Base-by-base conservation (phyloP, 2,113 vertebrate species). In the Charadrius vociferus region DNA sequence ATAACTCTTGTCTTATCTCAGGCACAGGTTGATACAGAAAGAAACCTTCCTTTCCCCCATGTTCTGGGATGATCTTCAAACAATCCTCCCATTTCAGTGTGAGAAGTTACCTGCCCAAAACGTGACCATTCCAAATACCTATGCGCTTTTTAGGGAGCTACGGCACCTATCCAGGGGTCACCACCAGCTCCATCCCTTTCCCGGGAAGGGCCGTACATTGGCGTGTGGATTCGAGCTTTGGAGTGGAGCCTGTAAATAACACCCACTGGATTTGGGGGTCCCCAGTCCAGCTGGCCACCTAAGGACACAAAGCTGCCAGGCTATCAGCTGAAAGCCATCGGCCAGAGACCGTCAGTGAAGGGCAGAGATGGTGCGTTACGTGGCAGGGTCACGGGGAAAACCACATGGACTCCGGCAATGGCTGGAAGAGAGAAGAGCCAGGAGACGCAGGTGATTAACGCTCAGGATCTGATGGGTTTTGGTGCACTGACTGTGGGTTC, bases 401-500 rank as follows among this genome's bases (percentile, higher is more conserved):
- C 1, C 3, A 1, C 6, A 3, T 4, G 1, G 61, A 30, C 53
- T 41, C 68, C 3, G 0, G 50, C 0, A 4, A 4, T 0, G 29
- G 23, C 14, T 37, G 77, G 47, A 53, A 49, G 18, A 29, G 13
- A 26, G 29, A 49, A 71, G 6, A 77, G 21, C 23, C 39, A 5
- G 18, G 73, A 22, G 65, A 3, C 6, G 30, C 23, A 50, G 47
- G 37, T 6, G 53, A 7, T 3, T 3, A 37, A 47, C 27, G 1
- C 18, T 8, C 21, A 13, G 50, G 29, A 20, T 32, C 53, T 37
- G 2, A 4, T 0, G 7, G 52, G 34, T 4, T n/a, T 39, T 47
- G 14, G 29, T 17, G 18, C 1, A 0, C 82, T 27, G 34, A 6
- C 27, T 39, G 39, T 3, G 3, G 19, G 29, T 5, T 6, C 52